Conservation (phyloP, 2,888 invertebrate genomes). For the Zygogramma bicolorata region DNA sequence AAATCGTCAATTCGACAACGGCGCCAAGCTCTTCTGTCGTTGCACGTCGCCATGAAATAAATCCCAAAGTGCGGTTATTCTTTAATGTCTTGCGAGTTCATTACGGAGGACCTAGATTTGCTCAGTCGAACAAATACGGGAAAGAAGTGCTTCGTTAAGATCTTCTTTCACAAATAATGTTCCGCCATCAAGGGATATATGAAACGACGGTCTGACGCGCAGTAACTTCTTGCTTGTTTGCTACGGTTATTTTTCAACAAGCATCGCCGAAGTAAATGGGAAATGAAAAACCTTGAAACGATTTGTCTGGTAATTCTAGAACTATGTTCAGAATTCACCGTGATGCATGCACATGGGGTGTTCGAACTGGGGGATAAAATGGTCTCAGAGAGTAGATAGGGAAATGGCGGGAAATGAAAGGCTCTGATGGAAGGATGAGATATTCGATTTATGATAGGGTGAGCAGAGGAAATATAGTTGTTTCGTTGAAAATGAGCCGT, state of each 20-base stretch:
- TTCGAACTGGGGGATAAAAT: not conserved
- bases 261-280: not conserved
- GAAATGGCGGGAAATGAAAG: not conserved
- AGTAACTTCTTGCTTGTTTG: constrained; percentile 9
- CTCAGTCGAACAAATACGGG: constrained; percentile 24
- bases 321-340: not conserved
- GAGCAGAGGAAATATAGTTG: no score
- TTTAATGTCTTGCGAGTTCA: constrained; percentile 37
- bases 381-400: not conserved
- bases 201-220: constrained; percentile 22
- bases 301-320: not conserved
- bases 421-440: no score
- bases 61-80: constrained; percentile 31
- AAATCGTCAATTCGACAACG: not conserved
- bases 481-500: no score
- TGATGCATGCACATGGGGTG: not conserved
- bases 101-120: constrained; percentile 38
- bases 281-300: not conserved
- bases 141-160: constrained; percentile 24
- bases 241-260: not conserved
- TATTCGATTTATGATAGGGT: no score
- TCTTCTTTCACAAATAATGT: constrained; percentile 37
- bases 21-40: not conserved
- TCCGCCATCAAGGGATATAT: constrained; percentile 32
- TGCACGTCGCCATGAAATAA: constrained; percentile 28